These are phyloP conservation scores for Tarsius wallacei DNA, from an alignment of 2,797 vertebrate species.

Conservation along the genomic window DNA sequence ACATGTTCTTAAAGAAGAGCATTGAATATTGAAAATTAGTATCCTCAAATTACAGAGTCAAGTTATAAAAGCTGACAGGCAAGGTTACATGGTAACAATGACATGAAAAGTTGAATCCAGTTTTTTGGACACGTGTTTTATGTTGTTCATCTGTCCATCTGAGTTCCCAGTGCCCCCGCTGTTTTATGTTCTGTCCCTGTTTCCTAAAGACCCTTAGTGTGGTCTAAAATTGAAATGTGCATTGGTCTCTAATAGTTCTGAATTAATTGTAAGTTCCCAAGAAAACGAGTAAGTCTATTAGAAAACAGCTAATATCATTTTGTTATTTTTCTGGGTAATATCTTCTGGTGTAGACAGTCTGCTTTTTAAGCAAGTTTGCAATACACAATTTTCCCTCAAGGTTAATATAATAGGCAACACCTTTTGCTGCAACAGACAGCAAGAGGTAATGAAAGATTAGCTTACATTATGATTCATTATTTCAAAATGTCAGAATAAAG, in stretches of 20 bases:
- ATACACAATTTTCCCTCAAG: constrained; percentile 72
- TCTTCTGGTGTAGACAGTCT: constrained; percentile 34
- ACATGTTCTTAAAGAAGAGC: not conserved
- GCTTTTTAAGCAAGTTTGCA: constrained; percentile 60
- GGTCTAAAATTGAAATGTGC: constrained; percentile 49
- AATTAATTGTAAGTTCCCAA: constrained; percentile 55
- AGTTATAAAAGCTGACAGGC: not conserved
- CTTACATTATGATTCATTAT: constrained; percentile 60
- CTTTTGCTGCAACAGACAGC: constrained; percentile 61
- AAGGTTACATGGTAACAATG: not conserved
- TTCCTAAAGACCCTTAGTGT: not conserved
- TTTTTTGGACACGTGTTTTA: not conserved
- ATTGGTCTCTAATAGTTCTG: not conserved
- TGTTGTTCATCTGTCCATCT: not conserved
- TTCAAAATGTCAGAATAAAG: constrained; percentile 84
- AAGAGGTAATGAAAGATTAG: constrained; percentile 56
- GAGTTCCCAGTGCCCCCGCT: not conserved
- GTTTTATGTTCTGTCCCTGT: constrained; percentile 20
- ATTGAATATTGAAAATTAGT: not conserved
- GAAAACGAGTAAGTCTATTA: constrained; percentile 65
- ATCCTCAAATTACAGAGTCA: constrained; percentile 13
- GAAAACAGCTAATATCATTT: constrained; percentile 59
- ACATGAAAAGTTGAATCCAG: not conserved
- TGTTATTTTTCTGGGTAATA: constrained; percentile 68
- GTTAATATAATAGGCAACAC: constrained; percentile 79